These are phyloP conservation scores for Microcebus lehilahytsara DNA, from an alignment of 2,113 vertebrate genomes.

Conservation along the genomic window DNA sequence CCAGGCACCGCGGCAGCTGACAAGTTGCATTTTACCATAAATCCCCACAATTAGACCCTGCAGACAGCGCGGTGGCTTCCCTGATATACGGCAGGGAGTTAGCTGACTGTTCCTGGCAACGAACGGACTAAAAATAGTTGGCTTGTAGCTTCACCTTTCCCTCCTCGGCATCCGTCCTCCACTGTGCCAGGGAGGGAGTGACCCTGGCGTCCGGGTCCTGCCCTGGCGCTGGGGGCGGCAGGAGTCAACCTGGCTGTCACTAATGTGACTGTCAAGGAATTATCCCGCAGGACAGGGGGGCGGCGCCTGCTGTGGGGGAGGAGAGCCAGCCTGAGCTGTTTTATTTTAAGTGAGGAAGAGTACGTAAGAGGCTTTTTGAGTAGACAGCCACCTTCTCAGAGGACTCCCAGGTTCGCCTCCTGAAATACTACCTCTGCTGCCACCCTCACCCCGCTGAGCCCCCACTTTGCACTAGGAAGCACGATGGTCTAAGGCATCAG, in stretches of 20 bases:
- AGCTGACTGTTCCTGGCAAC: conserved; percentile 76
- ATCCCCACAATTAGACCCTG: conserved; percentile 80
- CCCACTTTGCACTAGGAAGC: too few relatives aligned
- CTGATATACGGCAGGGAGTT: conserved; percentile 75
- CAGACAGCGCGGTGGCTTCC: conserved; percentile 61
- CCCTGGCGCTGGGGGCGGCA: background rate
- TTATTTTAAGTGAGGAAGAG: background rate
- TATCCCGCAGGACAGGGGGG: background rate
- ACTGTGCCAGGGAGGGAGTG: background rate
- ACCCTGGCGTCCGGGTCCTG: background rate
- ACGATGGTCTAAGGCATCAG: fast-evolving
- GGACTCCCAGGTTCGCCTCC: background rate
- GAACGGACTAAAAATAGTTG: conserved; percentile 79
- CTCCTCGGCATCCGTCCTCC: background rate
- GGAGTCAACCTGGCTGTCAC: background rate
- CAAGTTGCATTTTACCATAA: conserved; percentile 80
- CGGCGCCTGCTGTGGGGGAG: background rate
- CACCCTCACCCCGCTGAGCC: fast-evolving
- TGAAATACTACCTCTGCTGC: background rate
- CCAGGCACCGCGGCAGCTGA: conserved; percentile 60
- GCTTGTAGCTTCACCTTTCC: conserved; percentile 31
- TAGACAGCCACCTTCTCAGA: background rate
- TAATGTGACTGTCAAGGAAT: background rate
- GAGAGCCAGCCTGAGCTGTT: background rate
- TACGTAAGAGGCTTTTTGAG: background rate